Evolutionary conservation across 2,797 vertebrate species (phyloP), one percentile per base, ranked within the genome.

Genomic region (Phaenicophaeus curvirostris): DNA sequence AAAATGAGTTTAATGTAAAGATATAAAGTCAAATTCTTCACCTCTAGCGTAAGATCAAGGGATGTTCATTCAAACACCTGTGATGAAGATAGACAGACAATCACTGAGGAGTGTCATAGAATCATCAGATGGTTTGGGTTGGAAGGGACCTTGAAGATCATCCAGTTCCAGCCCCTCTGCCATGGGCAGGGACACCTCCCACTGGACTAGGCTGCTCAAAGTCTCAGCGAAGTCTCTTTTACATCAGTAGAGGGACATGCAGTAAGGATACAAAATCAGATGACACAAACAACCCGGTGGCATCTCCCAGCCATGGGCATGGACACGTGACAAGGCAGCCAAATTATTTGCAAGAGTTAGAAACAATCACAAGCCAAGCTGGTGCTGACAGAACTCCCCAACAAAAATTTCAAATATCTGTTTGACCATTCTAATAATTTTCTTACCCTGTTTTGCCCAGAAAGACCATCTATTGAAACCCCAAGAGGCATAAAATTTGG

Each of bases 271-370:
- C 8, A 10, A 58, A 89, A 66, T 3, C 67, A 48, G 4, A 31
- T 1, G 4, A 41, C 31, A 51, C 46, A 27, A 90, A 62, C 31
- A 58, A 21, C 7, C 27, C 51, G 11, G 21, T 3, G 66, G 54
- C 50, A 69, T 28, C 75, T 73, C 55, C 42, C 55, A 46, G 39
- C 12, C 28, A 5, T 2, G 11, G 50, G 24, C n/a, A 3, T 25
- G 59, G 44, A n/a, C 35, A 41, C 1, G 0, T 5, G 33, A 42
- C 33, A 31, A 59, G 46, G 7, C 55, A 9, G 12, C 4, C 33
- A 37, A 79, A 25, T 15, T 25, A 68, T 11, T 0, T 48, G 42
- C 42, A 74, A 51, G 21, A 39, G 13, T 8, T 0, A 20, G 28
- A 82, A 80, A 73, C 30, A 68, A 39, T 10, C 12, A 35, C 15